Evolutionary conservation across 2,113 vertebrate genomes (phyloP), one percentile per base, ranked within the genome.

Genomic region (Channa maculata): DNA sequence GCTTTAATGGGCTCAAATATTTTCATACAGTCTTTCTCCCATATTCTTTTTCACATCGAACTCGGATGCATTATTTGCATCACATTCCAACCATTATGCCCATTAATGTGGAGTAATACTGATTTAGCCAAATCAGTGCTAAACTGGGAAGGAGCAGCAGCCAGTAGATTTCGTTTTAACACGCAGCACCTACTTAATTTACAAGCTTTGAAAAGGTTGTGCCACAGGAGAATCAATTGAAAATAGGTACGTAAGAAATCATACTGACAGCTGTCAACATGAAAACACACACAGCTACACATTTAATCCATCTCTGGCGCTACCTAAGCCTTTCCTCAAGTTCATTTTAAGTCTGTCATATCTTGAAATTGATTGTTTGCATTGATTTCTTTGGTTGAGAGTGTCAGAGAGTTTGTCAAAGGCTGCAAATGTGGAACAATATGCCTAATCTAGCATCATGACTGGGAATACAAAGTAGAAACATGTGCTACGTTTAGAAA

Each of bases 271-370:
- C 62, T 77, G 71, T 69, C 84, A 80, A 36, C 53, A 55, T 58
- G 48, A 55, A 65, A 70, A 50, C 61, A 63, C 54, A 51, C 11
- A 64, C 36, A 55, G 64, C 11, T 9, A 7, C 48, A 24, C 49
- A 48, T 75, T 39, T 15, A 59, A 15, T 80, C 33, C 64, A 65
- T 57, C 74, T 58, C 39, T 33, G 41, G 49, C 46, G 69, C 64
- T 12, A 50, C 46, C 10, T 14, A 14, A 54, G 2, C 10, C 33
- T 62, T 75, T 38, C 36, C 39, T 81, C 15, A 60, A 54, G 75
- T 82, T 83, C 36, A 77, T 78, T 82, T 84, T 66, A 68, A 81
- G 63, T 65, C 63, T 34, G 63, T 77, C 63, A 73, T 15, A 51
- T 43, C 9, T 39, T 69, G 34, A 61, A 50, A 82, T 71, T 73